Percentiles rank a stretch among this genome's conserved stretches.
Conservation (phyloP, 2,797 vertebrate genomes). For the Spondyliosoma cantharus region DNA sequence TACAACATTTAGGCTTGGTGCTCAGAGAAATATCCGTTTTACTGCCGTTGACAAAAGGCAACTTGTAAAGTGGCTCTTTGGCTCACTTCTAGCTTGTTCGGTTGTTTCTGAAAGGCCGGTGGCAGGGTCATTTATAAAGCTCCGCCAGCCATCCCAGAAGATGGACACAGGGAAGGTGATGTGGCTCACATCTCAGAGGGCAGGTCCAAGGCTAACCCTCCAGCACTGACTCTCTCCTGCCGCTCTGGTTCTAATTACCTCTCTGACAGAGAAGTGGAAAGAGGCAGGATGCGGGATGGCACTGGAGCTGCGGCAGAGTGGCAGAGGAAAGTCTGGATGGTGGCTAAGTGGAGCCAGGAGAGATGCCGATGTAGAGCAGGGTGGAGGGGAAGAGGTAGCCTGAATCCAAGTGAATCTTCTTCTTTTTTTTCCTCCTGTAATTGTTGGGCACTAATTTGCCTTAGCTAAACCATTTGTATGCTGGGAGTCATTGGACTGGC, state of each 20-base stretch:
- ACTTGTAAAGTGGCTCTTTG: constrained; percentile 30
- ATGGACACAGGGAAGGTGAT: constrained; percentile 32
- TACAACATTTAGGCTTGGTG: constrained; percentile 8
- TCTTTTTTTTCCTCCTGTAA: constrained; percentile 29
- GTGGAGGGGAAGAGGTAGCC: constrained; percentile 10
- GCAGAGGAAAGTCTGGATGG: constrained; percentile 43
- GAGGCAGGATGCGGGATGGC: constrained; percentile 51
- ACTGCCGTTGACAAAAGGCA: neutral
- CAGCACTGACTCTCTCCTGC: constrained; percentile 55
- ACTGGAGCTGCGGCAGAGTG: constrained; percentile 44
- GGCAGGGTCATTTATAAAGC: constrained; percentile 33
- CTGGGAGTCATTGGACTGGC: constrained; percentile 29
- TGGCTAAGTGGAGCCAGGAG: constrained; percentile 52
- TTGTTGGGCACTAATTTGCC: constrained; percentile 41
- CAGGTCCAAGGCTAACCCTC: constrained; percentile 50
- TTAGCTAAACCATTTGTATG: constrained; percentile 24
- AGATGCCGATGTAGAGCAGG: constrained; percentile 31
- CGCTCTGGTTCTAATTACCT: constrained; percentile 61
- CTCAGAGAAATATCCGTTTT: constrained; percentile 17
- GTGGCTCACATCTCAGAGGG: constrained; percentile 51
- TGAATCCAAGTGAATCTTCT: constrained; percentile 22
- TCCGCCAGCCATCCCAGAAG: constrained; percentile 34
- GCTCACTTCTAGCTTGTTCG: constrained; percentile 22
- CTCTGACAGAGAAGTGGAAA: constrained; percentile 56
- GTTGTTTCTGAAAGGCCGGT: constrained; percentile 32